A percentile compares a stretch with the other conserved stretches of the same genome.
These are phyloP conservation scores for Oasisia sp. DNA, from an alignment of 2,888 invertebrate genomes.

Conservation along the genomic window DNA sequence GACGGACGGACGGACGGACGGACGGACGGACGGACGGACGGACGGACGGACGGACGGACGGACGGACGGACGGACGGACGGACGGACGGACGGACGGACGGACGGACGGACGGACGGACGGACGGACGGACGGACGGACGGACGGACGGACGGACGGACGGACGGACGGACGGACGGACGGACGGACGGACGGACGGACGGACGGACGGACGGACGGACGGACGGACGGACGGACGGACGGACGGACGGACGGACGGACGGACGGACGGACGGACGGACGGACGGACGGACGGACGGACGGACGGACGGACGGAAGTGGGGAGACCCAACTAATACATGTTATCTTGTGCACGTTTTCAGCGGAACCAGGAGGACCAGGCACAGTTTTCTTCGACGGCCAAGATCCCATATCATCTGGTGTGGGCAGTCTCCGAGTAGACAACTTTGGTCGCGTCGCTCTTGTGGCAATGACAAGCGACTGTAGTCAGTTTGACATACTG, in stretches of 20 bases:
- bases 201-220: not conserved
- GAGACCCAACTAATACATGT: no score
- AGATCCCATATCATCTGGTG: constrained; percentile 24
- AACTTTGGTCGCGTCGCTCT: constrained; percentile 43
- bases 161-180: not conserved
- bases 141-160: not conserved
- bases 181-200: not conserved
- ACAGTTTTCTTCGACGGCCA: constrained; percentile 39
- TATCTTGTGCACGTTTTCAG: constrained; percentile 22
- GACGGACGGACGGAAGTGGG: not conserved
- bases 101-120: not conserved
- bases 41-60: not conserved
- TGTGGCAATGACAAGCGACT: constrained; percentile 27
- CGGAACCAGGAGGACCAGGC: constrained; percentile 46
- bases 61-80: not conserved
- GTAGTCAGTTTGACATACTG: constrained; percentile 33
- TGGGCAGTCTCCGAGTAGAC: constrained; percentile 42
- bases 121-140: not conserved
- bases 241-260: not conserved
- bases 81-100: not conserved
- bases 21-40: no score
- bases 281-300: not conserved
- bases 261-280: not conserved
- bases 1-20: not conserved
- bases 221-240: not conserved